phyloP scores from a whole-genome alignment of 2,113 vertebrate genomes.

The Marmota flaviventris region DNA sequence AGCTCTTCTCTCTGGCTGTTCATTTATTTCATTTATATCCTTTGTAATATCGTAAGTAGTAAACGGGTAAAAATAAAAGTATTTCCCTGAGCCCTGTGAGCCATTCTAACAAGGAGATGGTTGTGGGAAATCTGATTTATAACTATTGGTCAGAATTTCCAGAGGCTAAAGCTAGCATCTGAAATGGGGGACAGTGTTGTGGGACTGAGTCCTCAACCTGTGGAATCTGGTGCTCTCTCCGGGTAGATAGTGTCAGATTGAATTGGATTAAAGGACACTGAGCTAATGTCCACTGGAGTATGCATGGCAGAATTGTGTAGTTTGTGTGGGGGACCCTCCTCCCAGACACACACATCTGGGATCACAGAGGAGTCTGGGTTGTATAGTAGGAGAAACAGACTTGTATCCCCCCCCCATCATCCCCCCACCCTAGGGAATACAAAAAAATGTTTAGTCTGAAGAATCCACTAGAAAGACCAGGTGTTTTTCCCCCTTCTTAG shows the following conservation, averaged over 20 bases:
- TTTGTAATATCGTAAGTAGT: neutral
- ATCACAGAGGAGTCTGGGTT: neutral
- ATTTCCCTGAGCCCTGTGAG: neutral
- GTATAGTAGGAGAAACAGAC: neutral
- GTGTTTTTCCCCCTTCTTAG: slow-evolving; percentile 32
- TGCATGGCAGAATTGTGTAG: neutral
- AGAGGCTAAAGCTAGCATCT: neutral
- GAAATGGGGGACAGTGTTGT: neutral
- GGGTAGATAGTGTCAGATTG: neutral
- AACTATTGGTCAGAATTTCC: neutral
- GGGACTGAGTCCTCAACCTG: neutral
- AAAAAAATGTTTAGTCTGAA: neutral
- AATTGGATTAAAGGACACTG: neutral
- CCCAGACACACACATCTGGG: neutral
- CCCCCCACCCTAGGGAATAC: neutral
- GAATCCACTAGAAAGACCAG: slow-evolving; percentile 12
- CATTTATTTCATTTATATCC: neutral
- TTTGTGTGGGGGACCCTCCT: neutral
- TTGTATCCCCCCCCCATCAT: neutral
- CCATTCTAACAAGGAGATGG: neutral
- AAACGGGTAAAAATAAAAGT: neutral
- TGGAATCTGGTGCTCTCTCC: neutral
- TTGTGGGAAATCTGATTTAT: neutral
- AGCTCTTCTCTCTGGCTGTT: neutral
- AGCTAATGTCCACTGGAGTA: neutral